phyloP scores from a whole-genome alignment of 37 sponge, comb jelly and placozoan species.

The Eunapius fragilis region DNA sequence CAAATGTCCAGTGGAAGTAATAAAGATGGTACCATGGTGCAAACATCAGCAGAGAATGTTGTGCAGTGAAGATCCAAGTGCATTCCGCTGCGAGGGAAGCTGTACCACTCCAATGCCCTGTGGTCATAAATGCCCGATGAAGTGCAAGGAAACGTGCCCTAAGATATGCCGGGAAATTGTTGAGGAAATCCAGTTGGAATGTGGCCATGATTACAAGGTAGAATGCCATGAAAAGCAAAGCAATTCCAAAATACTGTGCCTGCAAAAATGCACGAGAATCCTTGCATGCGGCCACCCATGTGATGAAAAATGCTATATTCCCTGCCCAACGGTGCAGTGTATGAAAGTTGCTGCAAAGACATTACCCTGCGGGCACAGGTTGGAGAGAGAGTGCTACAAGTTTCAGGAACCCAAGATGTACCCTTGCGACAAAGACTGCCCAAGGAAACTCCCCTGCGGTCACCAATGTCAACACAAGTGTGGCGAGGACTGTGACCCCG shows the following conservation, averaged over 20 bases:
- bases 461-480: slow-evolving; percentile 34
- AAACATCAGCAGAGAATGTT: background rate
- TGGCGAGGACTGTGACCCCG: background rate
- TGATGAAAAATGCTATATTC: slow-evolving; percentile 21
- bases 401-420: background rate
- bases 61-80: background rate
- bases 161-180: slow-evolving; percentile 30
- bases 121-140: slow-evolving; percentile 52
- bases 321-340: slow-evolving; percentile 20
- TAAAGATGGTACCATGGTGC: slow-evolving; percentile 4
- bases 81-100: background rate
- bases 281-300: slow-evolving; percentile 62
- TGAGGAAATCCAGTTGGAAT: background rate
- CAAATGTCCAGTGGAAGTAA: background rate
- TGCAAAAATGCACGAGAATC: slow-evolving; percentile 14
- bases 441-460: slow-evolving; percentile 30
- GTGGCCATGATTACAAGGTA: background rate
- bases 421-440: slow-evolving; percentile 9
- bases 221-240: slow-evolving; percentile 2
- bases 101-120: slow-evolving; percentile 19
- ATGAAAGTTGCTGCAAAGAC: slow-evolving; percentile 4
- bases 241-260: background rate
- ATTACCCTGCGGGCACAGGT: slow-evolving; percentile 59
- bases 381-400: slow-evolving; percentile 1
- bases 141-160: slow-evolving; percentile 54